Evolutionary conservation across 1,140 invertebrate genomes (phyloP), one percentile per base, ranked within the genome.

Genomic region (Papilio dardanus): DNA sequence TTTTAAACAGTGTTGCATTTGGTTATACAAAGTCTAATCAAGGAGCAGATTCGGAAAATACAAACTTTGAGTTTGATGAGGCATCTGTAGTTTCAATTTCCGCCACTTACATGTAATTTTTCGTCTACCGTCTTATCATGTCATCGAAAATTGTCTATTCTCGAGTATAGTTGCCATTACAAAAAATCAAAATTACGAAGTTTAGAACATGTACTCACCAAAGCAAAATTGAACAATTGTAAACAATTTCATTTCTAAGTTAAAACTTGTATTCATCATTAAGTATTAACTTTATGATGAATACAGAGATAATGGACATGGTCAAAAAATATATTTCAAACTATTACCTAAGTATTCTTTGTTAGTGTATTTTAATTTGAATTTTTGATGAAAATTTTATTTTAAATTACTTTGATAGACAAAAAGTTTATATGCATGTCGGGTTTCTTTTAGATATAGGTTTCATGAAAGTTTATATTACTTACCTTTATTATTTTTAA

Each of bases 401-500:
- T n/a, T 19, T 19, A n/a, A 1, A 6, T n/a, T 46, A n/a, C n/a
- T 16, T n/a, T 42, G 0, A 58, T 1, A 28, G 24, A 28, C 0
- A 10, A 30, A 24, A 24, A 5, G 21, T 19, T 54, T 3, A 54
- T 12, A 54, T 54, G 50, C 50, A 54, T 10, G 1, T 50, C 12
- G 28, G 54, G 10, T 14, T 58, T 58, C 24, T 1, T 58, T 6
- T 46, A 46, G 42, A 58, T 4, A 54, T 54, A 24, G 21, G 54
- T 24, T 58, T 10, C 19, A 24, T 14, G 7, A 58, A 58, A 3
- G 21, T 58, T 24, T 54, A 46, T 50, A 14, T 28, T 30, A 58
- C 54, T 58, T 58, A 58, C 54, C 54, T 58, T 14, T 30, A 12
- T 58, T 58, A 58, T 58, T 24, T 58, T 58, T 14, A 30, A 4